Percentiles rank a stretch among this genome's conserved stretches.
Evolutionary conservation across 2,113 vertebrate species (phyloP).

Genomic region (Capra hircus): DNA sequence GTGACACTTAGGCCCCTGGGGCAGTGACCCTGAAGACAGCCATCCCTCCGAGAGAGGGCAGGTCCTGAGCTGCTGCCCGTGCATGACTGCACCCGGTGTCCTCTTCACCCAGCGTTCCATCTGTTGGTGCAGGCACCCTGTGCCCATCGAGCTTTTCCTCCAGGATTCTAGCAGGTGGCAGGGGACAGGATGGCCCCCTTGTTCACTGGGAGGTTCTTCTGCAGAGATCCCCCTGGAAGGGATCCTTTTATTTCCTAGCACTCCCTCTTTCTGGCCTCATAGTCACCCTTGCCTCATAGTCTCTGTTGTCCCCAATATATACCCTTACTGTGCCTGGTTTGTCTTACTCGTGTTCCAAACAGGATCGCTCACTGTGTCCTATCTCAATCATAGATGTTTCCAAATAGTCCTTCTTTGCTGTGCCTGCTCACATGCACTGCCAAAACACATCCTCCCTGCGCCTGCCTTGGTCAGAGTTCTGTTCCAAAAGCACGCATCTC

Average conservation of each 20-base stretch:
- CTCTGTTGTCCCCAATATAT: not conserved
- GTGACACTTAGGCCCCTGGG: slow-evolving; percentile 59
- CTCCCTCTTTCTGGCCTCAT: not conserved
- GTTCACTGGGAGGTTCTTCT: not conserved
- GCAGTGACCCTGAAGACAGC: slow-evolving; percentile 62
- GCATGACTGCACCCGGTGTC: not conserved
- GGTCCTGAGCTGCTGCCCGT: not conserved
- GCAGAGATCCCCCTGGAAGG: not conserved
- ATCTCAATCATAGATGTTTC: not conserved
- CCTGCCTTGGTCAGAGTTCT: slow-evolving; percentile 1
- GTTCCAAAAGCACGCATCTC: not conserved
- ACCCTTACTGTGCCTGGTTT: not conserved
- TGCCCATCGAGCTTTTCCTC: not conserved
- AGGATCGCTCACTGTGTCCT: not conserved
- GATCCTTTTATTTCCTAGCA: not conserved
- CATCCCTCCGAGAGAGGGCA: slow-evolving; percentile 30
- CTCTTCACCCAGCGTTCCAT: not conserved
- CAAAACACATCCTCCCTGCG: not conserved
- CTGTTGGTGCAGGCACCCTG: not conserved
- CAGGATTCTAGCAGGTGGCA: not conserved
- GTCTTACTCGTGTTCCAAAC: not conserved
- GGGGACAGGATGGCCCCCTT: not conserved
- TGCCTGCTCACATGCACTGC: not conserved
- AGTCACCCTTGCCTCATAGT: not conserved
- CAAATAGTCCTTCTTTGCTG: not conserved